These are phyloP conservation scores for Tauraco hartlaubi DNA, from an alignment of 2,797 vertebrate species.

Conservation along the genomic window DNA sequence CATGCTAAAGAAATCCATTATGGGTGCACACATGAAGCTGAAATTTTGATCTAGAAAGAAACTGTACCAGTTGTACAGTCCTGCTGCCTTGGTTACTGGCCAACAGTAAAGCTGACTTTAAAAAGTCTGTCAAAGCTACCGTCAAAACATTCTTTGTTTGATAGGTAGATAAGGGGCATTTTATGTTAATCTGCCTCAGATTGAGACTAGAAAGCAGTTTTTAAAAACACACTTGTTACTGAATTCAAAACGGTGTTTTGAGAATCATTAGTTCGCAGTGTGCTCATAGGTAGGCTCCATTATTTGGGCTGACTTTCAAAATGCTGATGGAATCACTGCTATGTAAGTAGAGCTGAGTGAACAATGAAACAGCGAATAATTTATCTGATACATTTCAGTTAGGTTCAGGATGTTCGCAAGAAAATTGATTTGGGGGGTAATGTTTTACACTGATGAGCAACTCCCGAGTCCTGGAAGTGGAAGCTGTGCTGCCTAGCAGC, in stretches of 20 bases:
- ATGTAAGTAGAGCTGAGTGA: not conserved
- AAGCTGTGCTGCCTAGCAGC: not conserved
- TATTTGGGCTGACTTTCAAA: conserved; percentile 6
- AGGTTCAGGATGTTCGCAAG: not conserved
- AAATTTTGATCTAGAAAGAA: not conserved
- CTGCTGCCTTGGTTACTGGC: not conserved
- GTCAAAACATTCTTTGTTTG: not conserved
- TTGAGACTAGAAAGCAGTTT: not conserved
- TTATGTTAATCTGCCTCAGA: not conserved
- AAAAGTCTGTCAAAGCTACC: not conserved
- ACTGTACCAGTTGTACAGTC: not conserved
- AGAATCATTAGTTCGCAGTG: not conserved
- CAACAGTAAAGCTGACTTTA: not conserved
- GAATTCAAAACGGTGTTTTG: not conserved
- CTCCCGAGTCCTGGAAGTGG: not conserved
- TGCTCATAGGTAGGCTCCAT: not conserved
- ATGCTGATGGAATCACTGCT: not conserved
- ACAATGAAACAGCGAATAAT: not conserved
- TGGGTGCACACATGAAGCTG: not conserved
- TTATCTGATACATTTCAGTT: not conserved
- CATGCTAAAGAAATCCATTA: not conserved
- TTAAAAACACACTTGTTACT: not conserved
- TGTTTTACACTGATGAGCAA: not conserved
- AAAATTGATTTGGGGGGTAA: not conserved
- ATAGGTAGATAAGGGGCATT: not conserved